Base-by-base conservation (phyloP, 2,888 invertebrate species). In the Acanthococcus lagerstroemiae region DNA sequence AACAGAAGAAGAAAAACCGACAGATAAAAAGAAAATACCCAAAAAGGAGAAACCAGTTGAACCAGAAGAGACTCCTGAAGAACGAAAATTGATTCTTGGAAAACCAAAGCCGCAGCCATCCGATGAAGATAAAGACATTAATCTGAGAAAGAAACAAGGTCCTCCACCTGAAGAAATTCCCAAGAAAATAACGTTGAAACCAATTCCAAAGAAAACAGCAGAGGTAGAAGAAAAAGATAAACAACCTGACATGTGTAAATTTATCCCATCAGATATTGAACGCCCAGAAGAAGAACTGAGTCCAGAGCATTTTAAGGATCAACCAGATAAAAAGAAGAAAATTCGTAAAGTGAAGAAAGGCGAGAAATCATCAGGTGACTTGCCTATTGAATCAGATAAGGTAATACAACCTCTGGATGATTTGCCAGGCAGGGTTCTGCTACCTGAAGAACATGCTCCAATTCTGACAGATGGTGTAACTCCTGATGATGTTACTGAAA, bases 61-160 rank as follows among this genome's bases (percentile, higher is more conserved):
- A 69, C 54, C 67, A 55, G 54, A 69, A 54, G 67, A 58, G 57
- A 69, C 72, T 46, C 70, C 71, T 5, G 73, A 73, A 68, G 72
- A 70, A 24, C 69, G 69, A 25, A 70, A 72, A 37, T 61, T 55
- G 15, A 22, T 22, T 17, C 22, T 22, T 24, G 60, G 65, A 1
- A 67, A 55, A 37, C 52, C 72, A 58, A 72, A 74, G 69, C 71
- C 73, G 44, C 55, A 67, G 52, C 71, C 69, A 2, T 69, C 73
- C 67, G 71, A 72, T 26, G 71, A 74, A 54, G 71, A 72, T 0
- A 73, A 75, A 66, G 74, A 74, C 21, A 74, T 75, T 55, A 76
- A 75, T 26, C 75, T 79, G 66, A 77, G 74, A 46, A 75, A 73
- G 9, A 74, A 72, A 70, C 76, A 76, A 67, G 78, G 78, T 24